phyloP scores from a whole-genome alignment of 2,797 vertebrate genomes.

The Enteromius fasciolatus region DNA sequence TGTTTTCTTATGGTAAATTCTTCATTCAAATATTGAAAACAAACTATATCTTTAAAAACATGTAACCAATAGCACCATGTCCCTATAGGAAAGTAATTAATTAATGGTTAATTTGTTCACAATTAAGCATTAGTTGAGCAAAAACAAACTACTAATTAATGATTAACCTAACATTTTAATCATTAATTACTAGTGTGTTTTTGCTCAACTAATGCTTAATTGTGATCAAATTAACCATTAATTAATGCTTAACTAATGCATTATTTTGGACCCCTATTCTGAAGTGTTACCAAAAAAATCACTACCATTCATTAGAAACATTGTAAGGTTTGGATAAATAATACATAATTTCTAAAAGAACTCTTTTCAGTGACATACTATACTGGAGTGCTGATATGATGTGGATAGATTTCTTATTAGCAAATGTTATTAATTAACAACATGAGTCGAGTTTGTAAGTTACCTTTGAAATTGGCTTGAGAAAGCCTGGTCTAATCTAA shows the following conservation, averaged over 20 bases:
- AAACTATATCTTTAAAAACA: neutral
- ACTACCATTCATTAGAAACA: neutral
- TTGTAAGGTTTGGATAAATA: no score
- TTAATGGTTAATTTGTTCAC: no score
- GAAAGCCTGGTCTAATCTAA: neutral
- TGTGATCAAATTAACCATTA: no score
- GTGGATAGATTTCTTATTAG: neutral
- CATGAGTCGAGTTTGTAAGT: neutral
- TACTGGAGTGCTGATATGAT: neutral
- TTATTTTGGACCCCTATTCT: no score
- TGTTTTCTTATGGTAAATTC: neutral
- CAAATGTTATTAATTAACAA: neutral
- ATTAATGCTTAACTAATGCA: no score
- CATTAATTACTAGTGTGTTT: no score
- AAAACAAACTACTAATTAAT: no score
- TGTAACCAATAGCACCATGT: neutral
- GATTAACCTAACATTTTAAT: no score
- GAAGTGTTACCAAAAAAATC: no score
- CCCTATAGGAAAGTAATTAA: slow-evolving; percentile 35
- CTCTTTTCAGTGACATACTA: neutral
- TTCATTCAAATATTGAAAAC: neutral
- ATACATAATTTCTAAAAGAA: neutral
- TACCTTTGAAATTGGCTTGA: neutral
- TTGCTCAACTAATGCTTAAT: no score
- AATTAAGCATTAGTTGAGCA: no score